phyloP scores from a whole-genome alignment of 2,797 vertebrate species.

The Artibeus lituratus region DNA sequence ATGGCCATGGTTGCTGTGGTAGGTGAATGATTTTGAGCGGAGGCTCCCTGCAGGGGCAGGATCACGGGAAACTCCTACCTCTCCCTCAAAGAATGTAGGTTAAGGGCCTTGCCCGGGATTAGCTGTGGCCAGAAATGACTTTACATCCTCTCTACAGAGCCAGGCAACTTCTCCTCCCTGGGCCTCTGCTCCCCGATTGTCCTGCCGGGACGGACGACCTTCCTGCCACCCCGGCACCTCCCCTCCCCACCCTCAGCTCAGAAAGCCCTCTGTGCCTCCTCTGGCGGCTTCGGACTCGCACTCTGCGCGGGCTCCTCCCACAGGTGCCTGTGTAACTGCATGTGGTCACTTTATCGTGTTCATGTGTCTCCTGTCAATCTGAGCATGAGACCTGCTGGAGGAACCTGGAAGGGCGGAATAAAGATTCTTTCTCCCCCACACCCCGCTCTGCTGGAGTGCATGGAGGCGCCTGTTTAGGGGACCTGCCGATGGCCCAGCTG shows the following conservation, averaged over 20 bases:
- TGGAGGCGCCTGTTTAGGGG: not conserved
- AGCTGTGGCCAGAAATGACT: not conserved
- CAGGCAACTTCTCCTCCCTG: not conserved
- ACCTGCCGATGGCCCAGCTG: accelerated
- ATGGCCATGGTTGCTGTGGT: accelerated
- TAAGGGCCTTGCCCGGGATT: not conserved
- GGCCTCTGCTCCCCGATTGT: not conserved
- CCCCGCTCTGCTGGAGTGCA: not conserved
- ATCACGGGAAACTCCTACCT: not conserved
- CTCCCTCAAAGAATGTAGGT: no score
- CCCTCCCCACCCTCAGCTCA: not conserved
- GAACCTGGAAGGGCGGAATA: no score
- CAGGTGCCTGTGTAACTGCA: no score
- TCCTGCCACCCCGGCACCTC: no score
- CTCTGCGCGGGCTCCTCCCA: not conserved
- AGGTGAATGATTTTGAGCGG: not conserved
- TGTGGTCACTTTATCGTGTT: not conserved
- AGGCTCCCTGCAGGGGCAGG: no score
- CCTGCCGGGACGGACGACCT: not conserved
- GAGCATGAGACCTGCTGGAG: no score
- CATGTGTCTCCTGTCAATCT: not conserved
- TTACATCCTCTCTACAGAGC: no score
- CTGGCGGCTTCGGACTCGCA: not conserved
- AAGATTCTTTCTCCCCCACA: not conserved
- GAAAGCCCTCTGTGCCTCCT: not conserved